Evolutionary conservation across 2,888 invertebrate genomes (phyloP), one percentile per base, ranked within the genome.

Genomic region (Macaria liturata): DNA sequence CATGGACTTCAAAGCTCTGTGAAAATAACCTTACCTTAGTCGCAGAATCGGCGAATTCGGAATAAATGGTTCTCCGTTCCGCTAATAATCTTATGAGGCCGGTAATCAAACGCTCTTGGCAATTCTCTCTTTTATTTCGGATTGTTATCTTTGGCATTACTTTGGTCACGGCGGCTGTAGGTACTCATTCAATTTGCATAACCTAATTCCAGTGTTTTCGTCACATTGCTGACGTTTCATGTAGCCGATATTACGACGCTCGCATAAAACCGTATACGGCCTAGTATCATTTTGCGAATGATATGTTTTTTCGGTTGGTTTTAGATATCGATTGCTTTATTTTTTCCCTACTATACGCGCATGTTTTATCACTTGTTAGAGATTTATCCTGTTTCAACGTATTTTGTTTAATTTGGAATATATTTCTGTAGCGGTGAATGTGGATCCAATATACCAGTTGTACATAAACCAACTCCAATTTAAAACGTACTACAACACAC

Each of bases 181-280:
- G 80, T 84, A 81, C 77, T 79, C 80, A 75, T 80, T 75, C 73
- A 80, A 85, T 86, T 86, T 85, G 76, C 85, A 86, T 86, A 85
- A 81, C 80, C 81, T 84, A 83, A 86, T 86, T 86, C 78, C 78
- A 73, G 78, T 78, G 77, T 75, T 75, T 79, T 78, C 59, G 51
- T 56, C 52, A 53, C 49, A 54, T 53, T 61, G 54, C 54, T 59
- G 59, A 61, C 46, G 50, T 54, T 59, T 56, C 48, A 42, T 42
- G 9, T n/a, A 37, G 42, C 42, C 42, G 42, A 42, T 42, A 9
- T 42, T 42, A 42, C 42, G 42, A 42, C 42, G n/a, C 9, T 9
- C 42, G 9, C 42, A 42, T 42, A 42, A 40, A 42, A 42, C 42
- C 9, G n/a, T n/a, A 42, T 8, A 8, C 42, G 5, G 42, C 8